Percentiles rank a stretch among this genome's conserved stretches.
Evolutionary conservation across 2,113 vertebrate genomes (phyloP).

Genomic region (Galbula dea): DNA sequence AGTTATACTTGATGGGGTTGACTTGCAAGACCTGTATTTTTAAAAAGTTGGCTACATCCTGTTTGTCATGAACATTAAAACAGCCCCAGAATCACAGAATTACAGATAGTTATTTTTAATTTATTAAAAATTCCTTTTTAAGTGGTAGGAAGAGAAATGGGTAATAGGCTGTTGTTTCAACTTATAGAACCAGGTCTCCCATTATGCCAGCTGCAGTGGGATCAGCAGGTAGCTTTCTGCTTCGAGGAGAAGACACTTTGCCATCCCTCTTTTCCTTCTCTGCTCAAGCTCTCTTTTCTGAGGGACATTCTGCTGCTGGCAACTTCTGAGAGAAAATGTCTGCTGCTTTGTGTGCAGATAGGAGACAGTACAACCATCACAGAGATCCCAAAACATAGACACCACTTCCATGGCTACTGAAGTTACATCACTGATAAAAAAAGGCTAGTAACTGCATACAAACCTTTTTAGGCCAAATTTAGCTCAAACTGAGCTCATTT

Average conservation of each 20-base stretch:
- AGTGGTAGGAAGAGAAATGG: neutral
- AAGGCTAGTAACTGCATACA: neutral
- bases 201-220: neutral
- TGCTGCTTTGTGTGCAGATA: neutral
- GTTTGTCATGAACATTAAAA: neutral
- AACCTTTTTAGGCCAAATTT: neutral
- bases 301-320: neutral
- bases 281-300: neutral
- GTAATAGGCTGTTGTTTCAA: neutral
- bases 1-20: neutral
- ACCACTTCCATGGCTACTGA: neutral
- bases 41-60: neutral
- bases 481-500: neutral
- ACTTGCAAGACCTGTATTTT: neutral
- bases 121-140: neutral
- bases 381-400: neutral
- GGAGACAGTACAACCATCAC: neutral
- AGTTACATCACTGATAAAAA: neutral
- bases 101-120: neutral
- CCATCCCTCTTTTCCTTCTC: neutral
- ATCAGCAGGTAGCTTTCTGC: neutral
- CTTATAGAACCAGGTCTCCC: neutral
- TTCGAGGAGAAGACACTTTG: neutral
- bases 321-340: neutral
- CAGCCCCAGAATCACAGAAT: neutral